Conservation (phyloP, 2,113 vertebrate species). For the Xenotilapia longispinis region DNA sequence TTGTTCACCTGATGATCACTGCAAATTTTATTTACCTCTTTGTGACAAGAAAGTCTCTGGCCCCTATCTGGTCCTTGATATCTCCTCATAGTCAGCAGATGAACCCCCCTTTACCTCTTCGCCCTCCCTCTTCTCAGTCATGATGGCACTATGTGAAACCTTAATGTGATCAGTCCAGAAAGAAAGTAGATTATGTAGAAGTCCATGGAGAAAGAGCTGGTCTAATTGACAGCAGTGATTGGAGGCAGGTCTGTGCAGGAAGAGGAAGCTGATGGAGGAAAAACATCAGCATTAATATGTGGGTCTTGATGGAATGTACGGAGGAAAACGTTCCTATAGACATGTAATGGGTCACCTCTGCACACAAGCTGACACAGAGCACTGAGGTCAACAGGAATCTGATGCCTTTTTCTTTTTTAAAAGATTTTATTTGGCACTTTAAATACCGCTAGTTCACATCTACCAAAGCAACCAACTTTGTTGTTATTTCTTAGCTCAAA, state of each 20-base stretch:
- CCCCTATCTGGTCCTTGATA: neutral
- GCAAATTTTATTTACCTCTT: neutral
- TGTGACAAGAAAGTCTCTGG: neutral
- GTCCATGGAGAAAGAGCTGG: slow-evolving; percentile 60
- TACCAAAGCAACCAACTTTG: rapidly evolving
- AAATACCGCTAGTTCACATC: neutral
- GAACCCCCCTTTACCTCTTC: neutral
- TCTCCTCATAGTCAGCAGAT: slow-evolving; percentile 37
- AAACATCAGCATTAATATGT: slow-evolving; percentile 59
- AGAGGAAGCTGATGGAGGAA: slow-evolving; percentile 63
- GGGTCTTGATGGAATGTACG: slow-evolving; percentile 58
- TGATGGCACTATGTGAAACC: slow-evolving; percentile 56
- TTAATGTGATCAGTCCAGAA: slow-evolving; percentile 69
- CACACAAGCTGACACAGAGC: neutral
- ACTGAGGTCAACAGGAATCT: neutral
- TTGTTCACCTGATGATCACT: neutral
- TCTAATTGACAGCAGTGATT: slow-evolving; percentile 73
- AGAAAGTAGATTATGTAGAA: slow-evolving; percentile 70
- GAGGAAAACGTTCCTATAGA: slow-evolving; percentile 53
- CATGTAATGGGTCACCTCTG: neutral
- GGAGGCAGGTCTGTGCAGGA: slow-evolving; percentile 67
- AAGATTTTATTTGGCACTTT: neutral
- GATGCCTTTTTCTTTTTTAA: neutral
- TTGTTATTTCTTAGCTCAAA: neutral
- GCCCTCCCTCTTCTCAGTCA: slow-evolving; percentile 21